Evolutionary conservation across 2,113 vertebrate species (phyloP), one percentile per base, ranked within the genome.

Genomic region (Nothoprocta pentlandii): DNA sequence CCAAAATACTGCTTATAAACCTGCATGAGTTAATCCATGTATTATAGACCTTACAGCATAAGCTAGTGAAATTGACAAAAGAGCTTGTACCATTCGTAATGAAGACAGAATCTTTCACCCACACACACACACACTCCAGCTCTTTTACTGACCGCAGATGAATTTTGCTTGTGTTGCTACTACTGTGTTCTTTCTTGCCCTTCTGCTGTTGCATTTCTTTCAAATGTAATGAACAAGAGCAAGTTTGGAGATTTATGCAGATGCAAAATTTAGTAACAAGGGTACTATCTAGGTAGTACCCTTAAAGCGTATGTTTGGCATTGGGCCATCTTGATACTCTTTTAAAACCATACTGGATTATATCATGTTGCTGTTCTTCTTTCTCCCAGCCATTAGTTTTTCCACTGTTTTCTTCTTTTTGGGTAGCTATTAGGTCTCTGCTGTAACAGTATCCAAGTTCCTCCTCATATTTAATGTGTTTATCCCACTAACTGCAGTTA

Each of bases 21-120:
- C 26, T 68, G 1, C 17, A 21, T 64, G 15, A 90, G 54, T 56
- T 49, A 59, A 76, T 44, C 21, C 59, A 12, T 73, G 59, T 4
- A 3, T 8, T 69, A 23, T 63, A 58, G 1, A 53, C 6, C 4
- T 75, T 66, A 8, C 25, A 28, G 34, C 3, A 56, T 17, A 13
- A 76, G 9, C 34, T 85, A 66, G 47, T 0, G 0, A 58, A 73
- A 25, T 1, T 12, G 25, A 13, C 2, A 41, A 68, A 59, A 39
- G 36, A 10, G 30, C 1, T 16, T 47, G 32, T 34, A 61, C 3
- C 15, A 2, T 12, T 79, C 54, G 19, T 36, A 21, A 44, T 6
- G 9, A 21, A 51, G 12, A 53, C 10, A 32, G 2, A 0, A 8
- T 56, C 28, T 3, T 26, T 20, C 2, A 25, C 71, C 20, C 47